A percentile compares a stretch with the other conserved stretches of the same genome.
phyloP scores from a whole-genome alignment of 2,888 invertebrate genomes.

The Agriopis leucophaearia region DNA sequence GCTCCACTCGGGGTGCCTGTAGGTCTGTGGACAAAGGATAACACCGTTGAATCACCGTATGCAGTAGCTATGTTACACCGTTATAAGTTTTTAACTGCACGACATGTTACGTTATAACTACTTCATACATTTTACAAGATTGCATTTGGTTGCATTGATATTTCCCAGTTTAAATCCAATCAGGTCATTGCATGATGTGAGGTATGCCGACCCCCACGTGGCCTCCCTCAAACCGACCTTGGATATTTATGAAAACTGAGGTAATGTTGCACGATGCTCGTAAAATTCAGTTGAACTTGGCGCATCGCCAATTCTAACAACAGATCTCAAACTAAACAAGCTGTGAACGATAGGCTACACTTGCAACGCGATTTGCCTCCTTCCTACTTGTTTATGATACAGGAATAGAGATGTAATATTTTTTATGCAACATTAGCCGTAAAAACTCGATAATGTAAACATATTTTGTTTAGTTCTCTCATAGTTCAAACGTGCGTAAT shows the following conservation, averaged over 20 bases:
- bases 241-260: conserved; percentile 83
- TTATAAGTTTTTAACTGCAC: no score
- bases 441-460: conserved; percentile 24
- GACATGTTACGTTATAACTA: no score
- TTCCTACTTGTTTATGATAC: conserved; percentile 46
- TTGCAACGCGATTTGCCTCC: conserved; percentile 55
- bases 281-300: conserved; percentile 78
- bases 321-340: conserved; percentile 71
- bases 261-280: conserved; percentile 80
- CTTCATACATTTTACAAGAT: not conserved
- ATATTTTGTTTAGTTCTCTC: conserved; percentile 12
- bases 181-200: conserved; percentile 26
- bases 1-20: conserved; percentile 93
- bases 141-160: not conserved
- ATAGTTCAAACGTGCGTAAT: conserved; percentile 16
- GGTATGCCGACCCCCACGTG: conserved; percentile 55
- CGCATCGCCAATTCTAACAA: conserved; percentile 71
- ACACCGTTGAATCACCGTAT: not conserved
- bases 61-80: not conserved
- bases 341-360: conserved; percentile 67
- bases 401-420: conserved; percentile 41
- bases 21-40: conserved; percentile 87
- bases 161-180: not conserved
- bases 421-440: conserved; percentile 23
- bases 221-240: conserved; percentile 65